These are phyloP conservation scores for Coranthus polyacanthus DNA, from an alignment of 2,797 vertebrate species.

Conservation along the genomic window DNA sequence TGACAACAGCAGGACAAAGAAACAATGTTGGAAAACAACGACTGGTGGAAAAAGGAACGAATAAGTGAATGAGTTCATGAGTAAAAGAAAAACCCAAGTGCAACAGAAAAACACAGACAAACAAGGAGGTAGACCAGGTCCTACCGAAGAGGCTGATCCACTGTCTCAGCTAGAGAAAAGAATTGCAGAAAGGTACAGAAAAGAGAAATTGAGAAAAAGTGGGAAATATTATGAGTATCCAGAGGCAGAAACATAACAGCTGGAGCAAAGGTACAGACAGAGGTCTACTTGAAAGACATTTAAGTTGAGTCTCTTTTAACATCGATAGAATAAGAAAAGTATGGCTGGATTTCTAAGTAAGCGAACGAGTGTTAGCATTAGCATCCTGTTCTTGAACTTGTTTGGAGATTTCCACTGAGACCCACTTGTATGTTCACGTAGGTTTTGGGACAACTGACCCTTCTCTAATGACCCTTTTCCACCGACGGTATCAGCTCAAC, in stretches of 20 bases:
- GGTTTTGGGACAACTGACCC: too few relatives aligned
- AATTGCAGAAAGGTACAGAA: conserved; percentile 57
- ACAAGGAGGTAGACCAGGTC: conserved; percentile 74
- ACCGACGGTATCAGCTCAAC: too few relatives aligned
- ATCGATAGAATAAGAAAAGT: not conserved
- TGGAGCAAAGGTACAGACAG: conserved; percentile 24
- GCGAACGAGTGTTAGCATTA: too few relatives aligned
- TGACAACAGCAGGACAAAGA: conserved; percentile 12
- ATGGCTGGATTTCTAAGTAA: too few relatives aligned
- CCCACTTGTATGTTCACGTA: too few relatives aligned
- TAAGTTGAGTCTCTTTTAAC: not conserved
- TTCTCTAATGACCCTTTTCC: too few relatives aligned
- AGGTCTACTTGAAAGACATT: too few relatives aligned
- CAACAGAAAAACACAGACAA: conserved; percentile 39
- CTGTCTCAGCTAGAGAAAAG: conserved; percentile 77
- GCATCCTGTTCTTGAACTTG: too few relatives aligned
- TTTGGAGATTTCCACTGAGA: too few relatives aligned
- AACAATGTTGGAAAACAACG: conserved; percentile 13
- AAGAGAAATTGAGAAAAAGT: conserved; percentile 59
- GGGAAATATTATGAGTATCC: conserved; percentile 48
- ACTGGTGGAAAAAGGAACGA: conserved; percentile 7
- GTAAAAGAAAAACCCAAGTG: conserved; percentile 7
- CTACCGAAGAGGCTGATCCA: conserved; percentile 86
- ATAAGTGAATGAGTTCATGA: not conserved
- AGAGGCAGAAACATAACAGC: conserved; percentile 37